Base-by-base conservation (phyloP, 2,113 vertebrate genomes). In the Myocastor coypus region DNA sequence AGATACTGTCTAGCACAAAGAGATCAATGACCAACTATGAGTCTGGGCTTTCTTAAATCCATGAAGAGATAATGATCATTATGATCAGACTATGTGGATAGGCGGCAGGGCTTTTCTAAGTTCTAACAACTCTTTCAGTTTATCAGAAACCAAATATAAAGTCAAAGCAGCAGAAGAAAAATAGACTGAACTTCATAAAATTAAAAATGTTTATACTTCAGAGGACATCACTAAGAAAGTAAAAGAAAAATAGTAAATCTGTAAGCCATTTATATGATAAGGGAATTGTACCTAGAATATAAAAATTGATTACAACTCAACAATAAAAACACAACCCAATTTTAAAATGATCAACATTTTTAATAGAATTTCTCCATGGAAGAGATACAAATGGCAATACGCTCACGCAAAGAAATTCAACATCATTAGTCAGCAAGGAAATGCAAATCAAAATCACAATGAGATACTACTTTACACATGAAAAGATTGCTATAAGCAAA, bases 321-420 rank as follows among this genome's bases (percentile, higher is more conserved):
- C 20, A 96, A 92, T 77, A 32, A 93, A 78, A 95, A 89, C 26
- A 69, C 24, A 94, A 78, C 11, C 5, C 22, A 83, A 87, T 80
- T 86, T 46, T 91, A 84, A 84, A 78, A 30, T 89, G 71, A 87
- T 81, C 50, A 34, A 86, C 91, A 3, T 61, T 87, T 87, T 73
- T 46, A 78, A 92, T 20, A 81, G 8, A 66, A 89, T 90, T 87
- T 81, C 57, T 95, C 59, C 22, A 85, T 42, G 59, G n/a, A 92
- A 94, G 66, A 66, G 71, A 52, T 6, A 66, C 17, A 93, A 83
- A 42, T 57, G 16, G 26, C n/a, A 92, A 50, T n/a, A 73, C 85
- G 1, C 10, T 85, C 24, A 80, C 78, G 59, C 66, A 89, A 93
- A 71, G 11, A 68, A 77, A 40, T 1, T 50, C 52, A 66, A 7